phyloP scores from a whole-genome alignment of 2,113 vertebrate species.

The Lutjanus erythropterus region DNA sequence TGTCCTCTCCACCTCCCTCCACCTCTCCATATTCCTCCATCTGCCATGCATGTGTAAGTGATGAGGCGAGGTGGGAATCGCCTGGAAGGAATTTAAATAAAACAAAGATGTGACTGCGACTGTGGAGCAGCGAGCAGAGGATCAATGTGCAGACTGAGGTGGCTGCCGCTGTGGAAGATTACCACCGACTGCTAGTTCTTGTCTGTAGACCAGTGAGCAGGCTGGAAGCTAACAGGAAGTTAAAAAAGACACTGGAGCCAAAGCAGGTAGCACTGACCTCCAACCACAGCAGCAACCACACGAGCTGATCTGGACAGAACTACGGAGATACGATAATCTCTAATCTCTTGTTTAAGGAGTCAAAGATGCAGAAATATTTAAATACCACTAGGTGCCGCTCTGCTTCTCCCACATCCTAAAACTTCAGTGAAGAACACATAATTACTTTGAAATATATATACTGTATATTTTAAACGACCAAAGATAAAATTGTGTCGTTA shows the following conservation, averaged over 20 bases:
- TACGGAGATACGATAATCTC: too few relatives aligned
- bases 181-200: conserved; percentile 23
- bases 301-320: background rate
- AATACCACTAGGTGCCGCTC: too few relatives aligned
- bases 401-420: too few relatives aligned
- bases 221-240: background rate
- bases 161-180: conserved; percentile 26
- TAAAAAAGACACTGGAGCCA: background rate
- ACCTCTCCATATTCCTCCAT: background rate
- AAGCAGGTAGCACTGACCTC: background rate
- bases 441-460: too few relatives aligned
- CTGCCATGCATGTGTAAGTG: conserved; percentile 19
- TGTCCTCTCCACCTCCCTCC: background rate
- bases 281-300: background rate
- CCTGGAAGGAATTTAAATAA: conserved; percentile 35
- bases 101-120: conserved; percentile 10
- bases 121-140: background rate
- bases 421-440: too few relatives aligned
- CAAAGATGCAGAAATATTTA: too few relatives aligned
- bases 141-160: conserved; percentile 14
- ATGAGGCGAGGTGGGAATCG: conserved; percentile 36
- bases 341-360: too few relatives aligned
- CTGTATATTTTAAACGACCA: too few relatives aligned
- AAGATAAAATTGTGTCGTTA: too few relatives aligned
- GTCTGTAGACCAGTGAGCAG: background rate